Evolutionary conservation across 2,888 invertebrate species (phyloP).

Genomic region (Lasius platythorax): DNA sequence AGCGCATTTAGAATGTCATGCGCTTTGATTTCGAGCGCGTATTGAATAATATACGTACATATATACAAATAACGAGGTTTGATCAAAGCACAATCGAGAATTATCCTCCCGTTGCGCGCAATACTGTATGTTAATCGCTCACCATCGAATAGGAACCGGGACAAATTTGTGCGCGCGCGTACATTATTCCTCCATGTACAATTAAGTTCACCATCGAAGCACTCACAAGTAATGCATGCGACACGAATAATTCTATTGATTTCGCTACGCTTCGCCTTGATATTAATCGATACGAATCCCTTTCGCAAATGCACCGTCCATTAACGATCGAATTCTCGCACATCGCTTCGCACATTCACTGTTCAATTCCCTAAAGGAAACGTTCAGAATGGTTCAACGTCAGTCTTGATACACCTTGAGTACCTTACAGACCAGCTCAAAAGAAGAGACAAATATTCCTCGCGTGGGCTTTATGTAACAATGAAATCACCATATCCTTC

Average conservation of each 20-base stretch:
- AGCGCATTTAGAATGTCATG: not conserved
- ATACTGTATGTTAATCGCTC: constrained; percentile 24
- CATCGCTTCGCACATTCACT: constrained; percentile 1
- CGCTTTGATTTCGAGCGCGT: constrained; percentile 11
- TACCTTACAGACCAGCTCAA: not conserved
- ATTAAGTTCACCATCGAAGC: constrained; percentile 62
- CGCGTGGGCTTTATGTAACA: not conserved
- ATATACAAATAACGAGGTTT: constrained; percentile 12
- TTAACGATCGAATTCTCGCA: constrained; percentile 58
- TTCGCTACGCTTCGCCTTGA: constrained; percentile 57
- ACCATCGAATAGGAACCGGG: constrained; percentile 12
- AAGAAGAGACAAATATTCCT: not conserved
- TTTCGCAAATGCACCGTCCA: constrained; percentile 60
- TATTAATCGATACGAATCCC: constrained; percentile 69
- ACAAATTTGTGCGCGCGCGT: constrained; percentile 4
- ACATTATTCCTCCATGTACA: constrained; percentile 49
- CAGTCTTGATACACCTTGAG: not conserved
- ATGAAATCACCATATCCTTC: not conserved
- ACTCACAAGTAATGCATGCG: constrained; percentile 61
- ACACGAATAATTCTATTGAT: constrained; percentile 75
- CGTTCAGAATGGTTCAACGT: not conserved
- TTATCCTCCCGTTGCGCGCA: constrained; percentile 21
- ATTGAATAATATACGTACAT: not conserved
- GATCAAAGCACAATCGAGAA: constrained; percentile 17
- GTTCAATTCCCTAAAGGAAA: constrained; percentile 16